phyloP scores from a whole-genome alignment of 2,113 vertebrate genomes.

The Stigmatopora argus region DNA sequence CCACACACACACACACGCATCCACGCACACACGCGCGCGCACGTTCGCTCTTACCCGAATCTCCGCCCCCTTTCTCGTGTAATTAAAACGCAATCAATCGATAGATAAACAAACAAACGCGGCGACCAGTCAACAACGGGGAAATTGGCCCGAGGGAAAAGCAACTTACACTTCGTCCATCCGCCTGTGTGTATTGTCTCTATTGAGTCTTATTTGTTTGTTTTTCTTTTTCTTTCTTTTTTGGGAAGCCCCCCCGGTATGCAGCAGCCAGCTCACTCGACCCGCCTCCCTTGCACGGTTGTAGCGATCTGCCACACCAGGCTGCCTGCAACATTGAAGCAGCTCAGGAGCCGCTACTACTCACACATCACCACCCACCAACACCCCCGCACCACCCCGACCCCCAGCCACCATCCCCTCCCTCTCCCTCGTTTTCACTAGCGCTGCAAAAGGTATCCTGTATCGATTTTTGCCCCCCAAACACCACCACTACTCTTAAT shows the following conservation, averaged over 20 bases:
- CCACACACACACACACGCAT: constrained; percentile 5
- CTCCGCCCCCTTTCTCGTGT: constrained; percentile 69
- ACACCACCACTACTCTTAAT: constrained; percentile 48
- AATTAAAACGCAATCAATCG: constrained; percentile 82
- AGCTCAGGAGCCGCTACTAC: constrained; percentile 73
- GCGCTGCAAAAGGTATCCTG: constrained; percentile 73
- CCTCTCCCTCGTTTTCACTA: constrained; percentile 67
- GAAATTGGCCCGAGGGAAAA: not conserved
- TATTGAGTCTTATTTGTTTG: constrained; percentile 47
- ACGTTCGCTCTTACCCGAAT: constrained; percentile 57
- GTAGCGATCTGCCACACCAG: constrained; percentile 72
- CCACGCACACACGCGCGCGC: constrained; percentile 12
- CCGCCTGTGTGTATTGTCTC: constrained; percentile 72
- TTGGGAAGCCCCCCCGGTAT: constrained; percentile 64
- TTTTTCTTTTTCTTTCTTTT: constrained; percentile 55
- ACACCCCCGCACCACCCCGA: constrained; percentile 25
- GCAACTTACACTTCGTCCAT: constrained; percentile 69
- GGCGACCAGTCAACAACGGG: not conserved
- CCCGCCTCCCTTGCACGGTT: constrained; percentile 74
- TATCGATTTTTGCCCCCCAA: constrained; percentile 61
- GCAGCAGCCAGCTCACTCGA: constrained; percentile 63
- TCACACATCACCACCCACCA: constrained; percentile 69
- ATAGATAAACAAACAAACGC: constrained; percentile 56
- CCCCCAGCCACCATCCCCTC: constrained; percentile 10
- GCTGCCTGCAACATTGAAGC: constrained; percentile 76